Conservation (phyloP, 2,797 vertebrate genomes). For the Scolopax rusticola region DNA sequence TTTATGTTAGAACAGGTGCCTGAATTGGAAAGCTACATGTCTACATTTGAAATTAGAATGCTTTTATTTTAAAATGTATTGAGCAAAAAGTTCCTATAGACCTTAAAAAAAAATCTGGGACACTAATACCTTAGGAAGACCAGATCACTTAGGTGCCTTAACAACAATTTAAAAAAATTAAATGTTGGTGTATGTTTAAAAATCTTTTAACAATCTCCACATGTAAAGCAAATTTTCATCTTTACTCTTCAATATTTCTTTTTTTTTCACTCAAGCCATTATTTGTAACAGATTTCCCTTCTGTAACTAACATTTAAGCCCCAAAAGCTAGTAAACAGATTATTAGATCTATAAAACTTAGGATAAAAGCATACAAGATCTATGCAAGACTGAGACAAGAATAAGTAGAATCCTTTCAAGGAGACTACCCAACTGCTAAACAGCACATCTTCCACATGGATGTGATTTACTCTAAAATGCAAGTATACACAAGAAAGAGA, state of each 20-base stretch:
- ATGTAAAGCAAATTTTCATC: neutral
- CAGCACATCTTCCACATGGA: neutral
- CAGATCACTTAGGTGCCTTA: neutral
- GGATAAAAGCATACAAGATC: neutral
- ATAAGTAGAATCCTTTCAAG: neutral
- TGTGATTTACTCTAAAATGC: neutral
- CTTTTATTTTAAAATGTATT: neutral
- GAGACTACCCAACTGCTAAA: neutral
- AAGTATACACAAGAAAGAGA: constrained; percentile 15
- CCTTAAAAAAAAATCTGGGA: neutral
- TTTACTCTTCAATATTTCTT: neutral
- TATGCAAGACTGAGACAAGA: neutral
- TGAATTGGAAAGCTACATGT: neutral
- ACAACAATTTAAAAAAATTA: neutral
- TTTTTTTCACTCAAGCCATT: neutral
- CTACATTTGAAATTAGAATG: neutral
- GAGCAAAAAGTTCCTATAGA: neutral
- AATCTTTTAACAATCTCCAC: neutral
- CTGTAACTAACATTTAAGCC: neutral
- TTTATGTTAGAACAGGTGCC: neutral
- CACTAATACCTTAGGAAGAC: neutral
- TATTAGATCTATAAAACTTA: neutral
- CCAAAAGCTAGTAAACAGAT: constrained; percentile 17
- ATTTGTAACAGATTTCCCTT: neutral
- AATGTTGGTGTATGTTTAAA: neutral